Percentiles rank a stretch among this genome's conserved stretches.
These are phyloP conservation scores for Halichoeres trimaculatus DNA, from an alignment of 2,113 vertebrate genomes.

Conservation along the genomic window DNA sequence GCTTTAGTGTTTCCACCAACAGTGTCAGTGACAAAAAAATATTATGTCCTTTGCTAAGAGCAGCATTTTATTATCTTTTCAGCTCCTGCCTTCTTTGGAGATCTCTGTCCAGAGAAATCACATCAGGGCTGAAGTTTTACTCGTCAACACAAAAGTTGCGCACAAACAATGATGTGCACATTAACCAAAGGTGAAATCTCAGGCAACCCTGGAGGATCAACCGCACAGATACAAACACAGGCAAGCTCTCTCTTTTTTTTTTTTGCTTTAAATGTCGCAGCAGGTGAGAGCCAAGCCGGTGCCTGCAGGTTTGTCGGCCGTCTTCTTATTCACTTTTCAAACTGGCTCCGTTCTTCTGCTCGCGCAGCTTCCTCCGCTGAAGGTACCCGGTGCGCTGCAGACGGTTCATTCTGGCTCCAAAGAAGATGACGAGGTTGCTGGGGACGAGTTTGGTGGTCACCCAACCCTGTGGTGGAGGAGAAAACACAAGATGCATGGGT, in stretches of 20 bases:
- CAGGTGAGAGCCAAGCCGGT: neutral
- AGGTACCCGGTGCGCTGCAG: conserved; percentile 83
- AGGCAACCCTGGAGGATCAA: conserved; percentile 11
- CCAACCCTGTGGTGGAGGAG: conserved; percentile 81
- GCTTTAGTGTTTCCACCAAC: conserved; percentile 43
- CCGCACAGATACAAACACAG: conserved; percentile 16
- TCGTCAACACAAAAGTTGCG: conserved; percentile 29
- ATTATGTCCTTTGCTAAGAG: conserved; percentile 33
- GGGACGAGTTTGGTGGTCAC: conserved; percentile 81
- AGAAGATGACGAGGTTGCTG: conserved; percentile 68
- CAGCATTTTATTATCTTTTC: conserved; percentile 39
- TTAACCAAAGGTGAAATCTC: conserved; percentile 34
- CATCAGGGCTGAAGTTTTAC: conserved; percentile 24
- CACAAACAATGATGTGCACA: neutral
- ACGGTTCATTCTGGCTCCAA: conserved; percentile 77
- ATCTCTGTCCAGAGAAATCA: conserved; percentile 29
- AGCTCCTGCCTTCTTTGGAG: conserved; percentile 18
- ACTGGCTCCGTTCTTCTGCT: conserved; percentile 64
- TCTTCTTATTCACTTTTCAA: conserved; percentile 76
- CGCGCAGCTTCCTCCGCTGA: conserved; percentile 85
- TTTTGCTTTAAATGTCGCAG: conserved; percentile 2
- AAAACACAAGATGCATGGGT: neutral
- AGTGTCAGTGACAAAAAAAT: conserved; percentile 49
- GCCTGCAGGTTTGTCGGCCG: neutral
- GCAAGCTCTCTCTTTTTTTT: neutral